Base-by-base conservation (phyloP, 2,797 vertebrate species). In the Amazonetta brasiliensis region DNA sequence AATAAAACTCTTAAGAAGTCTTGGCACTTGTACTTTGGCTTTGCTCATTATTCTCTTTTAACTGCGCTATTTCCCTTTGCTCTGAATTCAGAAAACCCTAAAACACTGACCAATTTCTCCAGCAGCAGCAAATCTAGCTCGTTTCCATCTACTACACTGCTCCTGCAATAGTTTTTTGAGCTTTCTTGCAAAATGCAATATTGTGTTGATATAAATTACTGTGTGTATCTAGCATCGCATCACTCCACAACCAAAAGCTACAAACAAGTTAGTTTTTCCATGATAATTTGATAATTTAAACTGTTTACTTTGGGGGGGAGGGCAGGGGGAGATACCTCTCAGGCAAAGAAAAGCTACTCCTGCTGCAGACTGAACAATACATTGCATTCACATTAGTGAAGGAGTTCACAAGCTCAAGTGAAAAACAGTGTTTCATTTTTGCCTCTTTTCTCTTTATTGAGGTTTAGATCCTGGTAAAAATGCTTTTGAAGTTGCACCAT, bases 341-440 rank as follows among this genome's bases (percentile, higher is more conserved):
- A 75, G 74, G 30, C 41, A 83, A 92, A 88, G n/a, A 59, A 63
- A 76, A 92, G 62, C 15, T 73, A 48, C 22, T 83, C 12, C 60
- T 90, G 77, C 52, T 84, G 67, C 66, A 82, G 79, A 63, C 33
- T 83, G 21, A 73, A 91, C 67, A 88, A 76, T 75, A 89, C 87
- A 90, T 77, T 80, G 97, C 76, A 97, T 95, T 97, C 97, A 98
- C 96, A 98, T 97, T 97, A 98, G 97, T 95, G 39, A 74, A 66
- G 4, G n/a, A 77, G 96, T 96, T 85, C 58, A 85, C 83, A 91
- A 77, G 83, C 60, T 43, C 11, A 80, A 85, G 23, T 37, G 46
- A 87, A 84, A 84, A 60, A 73, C 35, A 16, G 21, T 23, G 31
- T 33, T 98, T 97, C 96, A 97, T 87, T 93, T 93, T 96, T 98